Base-by-base conservation (phyloP, 2,888 invertebrate species). In the Aproaerema taeniolella region DNA sequence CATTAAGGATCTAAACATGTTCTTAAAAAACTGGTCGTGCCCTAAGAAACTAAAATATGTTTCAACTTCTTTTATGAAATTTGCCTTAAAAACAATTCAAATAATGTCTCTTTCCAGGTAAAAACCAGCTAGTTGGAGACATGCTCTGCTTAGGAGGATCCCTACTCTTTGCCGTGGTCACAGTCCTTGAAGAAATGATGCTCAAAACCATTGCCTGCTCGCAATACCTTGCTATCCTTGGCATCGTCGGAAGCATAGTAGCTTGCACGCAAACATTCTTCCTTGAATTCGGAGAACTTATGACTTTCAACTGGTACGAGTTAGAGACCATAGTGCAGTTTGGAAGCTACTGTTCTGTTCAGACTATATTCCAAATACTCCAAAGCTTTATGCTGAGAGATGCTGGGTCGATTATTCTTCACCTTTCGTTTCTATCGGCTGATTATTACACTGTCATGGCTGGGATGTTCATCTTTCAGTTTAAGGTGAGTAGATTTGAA, bases 381-480 rank as follows among this genome's bases (percentile, higher is more conserved):
- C 92, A 94, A 55, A 92, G 94, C 29, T 87, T 92, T 10, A 92
- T 95, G 76, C 79, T 95, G 46, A 88, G 90, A 57, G 89, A 92
- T 57, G 93, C 94, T 8, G 93, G 94, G 8, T 93, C 95, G n/a
- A 92, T 95, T 32, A 90, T 93, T 53, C 86, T 95, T 66, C 96
- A 95, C 73, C 78, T 96, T 50, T 93, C 94, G 7, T 89, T 95
- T 43, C 79, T 96, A 40, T 94, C 95, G 0, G 90, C 95, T 1
- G 95, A 95, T 76, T 95, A 95, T 72, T 96, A 95, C 71, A 92
- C 95, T 2, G 89, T 95, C 12, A 88, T 95, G 34, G 89, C 92
- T 53, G 95, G 95, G 50, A 91, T 95, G 75, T 89, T 92, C 57
- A 88, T 94, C 49, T 94, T 95, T 77, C 90, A 93, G 49, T 94